phyloP scores from a whole-genome alignment of 2,113 vertebrate species.

The Herpetotheres cachinnans region DNA sequence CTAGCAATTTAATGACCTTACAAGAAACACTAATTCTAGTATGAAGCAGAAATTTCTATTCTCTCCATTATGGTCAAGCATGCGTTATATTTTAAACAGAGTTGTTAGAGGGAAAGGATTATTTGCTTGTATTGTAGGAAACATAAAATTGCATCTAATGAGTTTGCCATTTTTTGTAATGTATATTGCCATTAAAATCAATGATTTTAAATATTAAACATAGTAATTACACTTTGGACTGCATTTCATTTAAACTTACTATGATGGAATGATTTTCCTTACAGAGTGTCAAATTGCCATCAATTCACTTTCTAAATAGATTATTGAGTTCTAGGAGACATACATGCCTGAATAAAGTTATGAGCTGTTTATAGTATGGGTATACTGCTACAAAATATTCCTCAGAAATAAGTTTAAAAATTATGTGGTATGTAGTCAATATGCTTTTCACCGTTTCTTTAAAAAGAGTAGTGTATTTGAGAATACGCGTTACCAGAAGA shows the following conservation, averaged over 20 bases:
- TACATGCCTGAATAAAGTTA: neutral
- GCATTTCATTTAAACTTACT: neutral
- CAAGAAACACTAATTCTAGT: neutral
- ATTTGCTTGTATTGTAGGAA: neutral
- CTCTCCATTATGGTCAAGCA: neutral
- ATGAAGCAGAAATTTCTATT: neutral
- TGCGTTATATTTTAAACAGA: neutral
- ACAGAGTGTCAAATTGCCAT: neutral
- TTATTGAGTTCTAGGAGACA: neutral
- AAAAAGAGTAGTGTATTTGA: neutral
- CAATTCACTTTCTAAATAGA: neutral
- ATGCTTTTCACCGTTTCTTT: neutral
- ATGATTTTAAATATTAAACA: constrained; percentile 11
- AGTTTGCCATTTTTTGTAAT: neutral
- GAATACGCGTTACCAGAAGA: neutral
- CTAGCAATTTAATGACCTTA: neutral
- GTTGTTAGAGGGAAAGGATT: neutral
- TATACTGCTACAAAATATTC: neutral
- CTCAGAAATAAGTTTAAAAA: neutral
- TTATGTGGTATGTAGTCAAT: neutral
- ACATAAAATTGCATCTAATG: neutral
- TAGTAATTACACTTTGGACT: neutral
- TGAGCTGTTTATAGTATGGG: neutral
- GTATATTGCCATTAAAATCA: neutral
- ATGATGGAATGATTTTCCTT: neutral